These are phyloP conservation scores for Tortrix viridana DNA, from an alignment of 2,888 invertebrate species.

Conservation along the genomic window DNA sequence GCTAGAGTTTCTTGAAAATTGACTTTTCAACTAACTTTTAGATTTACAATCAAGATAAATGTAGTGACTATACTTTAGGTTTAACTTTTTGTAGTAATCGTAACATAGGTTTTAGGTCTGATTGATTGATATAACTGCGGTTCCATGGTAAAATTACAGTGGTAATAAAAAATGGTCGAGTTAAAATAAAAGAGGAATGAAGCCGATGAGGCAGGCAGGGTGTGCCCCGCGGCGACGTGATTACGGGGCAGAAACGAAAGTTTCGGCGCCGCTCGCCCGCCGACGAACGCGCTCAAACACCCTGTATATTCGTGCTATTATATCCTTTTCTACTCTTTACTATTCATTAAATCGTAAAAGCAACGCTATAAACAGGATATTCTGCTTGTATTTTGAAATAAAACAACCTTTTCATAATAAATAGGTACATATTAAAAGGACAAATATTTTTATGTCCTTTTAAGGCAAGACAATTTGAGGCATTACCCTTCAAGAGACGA, in stretches of 20 bases:
- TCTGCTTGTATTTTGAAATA: too few relatives aligned
- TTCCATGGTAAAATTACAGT: background rate
- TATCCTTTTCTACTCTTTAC: background rate
- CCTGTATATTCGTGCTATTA: conserved; percentile 7
- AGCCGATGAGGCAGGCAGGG: conserved; percentile 29
- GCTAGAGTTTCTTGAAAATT: conserved; percentile 11
- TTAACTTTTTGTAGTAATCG: background rate
- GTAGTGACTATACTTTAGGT: background rate
- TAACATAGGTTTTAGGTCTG: background rate
- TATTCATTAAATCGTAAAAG: too few relatives aligned
- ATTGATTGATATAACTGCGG: background rate
- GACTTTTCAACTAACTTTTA: conserved; percentile 8
- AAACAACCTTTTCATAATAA: too few relatives aligned
- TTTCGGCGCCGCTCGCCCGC: conserved; percentile 51
- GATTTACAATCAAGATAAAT: background rate
- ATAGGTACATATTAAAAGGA: too few relatives aligned
- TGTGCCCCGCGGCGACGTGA: conserved; percentile 44
- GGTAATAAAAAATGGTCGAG: background rate
- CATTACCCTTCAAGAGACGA: background rate
- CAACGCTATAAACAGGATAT: too few relatives aligned
- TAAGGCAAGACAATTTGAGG: background rate
- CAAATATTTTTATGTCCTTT: too few relatives aligned
- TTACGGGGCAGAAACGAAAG: conserved; percentile 53
- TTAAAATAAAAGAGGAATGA: conserved; percentile 18
- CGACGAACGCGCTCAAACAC: conserved; percentile 38